phyloP scores from a whole-genome alignment of 2,797 vertebrate species.

The Chelmon rostratus region DNA sequence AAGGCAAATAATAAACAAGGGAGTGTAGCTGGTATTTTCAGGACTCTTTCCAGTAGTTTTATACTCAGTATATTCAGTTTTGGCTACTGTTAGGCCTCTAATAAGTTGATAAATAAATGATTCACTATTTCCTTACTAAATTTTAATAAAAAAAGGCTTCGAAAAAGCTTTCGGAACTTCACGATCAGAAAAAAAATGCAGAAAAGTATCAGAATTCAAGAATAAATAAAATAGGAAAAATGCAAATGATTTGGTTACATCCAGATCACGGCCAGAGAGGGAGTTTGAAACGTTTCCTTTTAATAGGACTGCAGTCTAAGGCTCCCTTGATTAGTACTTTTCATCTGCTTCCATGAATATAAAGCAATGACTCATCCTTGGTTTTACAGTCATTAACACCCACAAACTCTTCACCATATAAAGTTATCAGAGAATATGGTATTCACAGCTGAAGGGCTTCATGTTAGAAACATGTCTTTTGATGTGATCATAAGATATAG shows the following conservation, averaged over 20 bases:
- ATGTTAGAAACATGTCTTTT: background rate
- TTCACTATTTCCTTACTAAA: background rate
- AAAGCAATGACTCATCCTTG: conserved; percentile 11
- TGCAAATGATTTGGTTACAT: background rate
- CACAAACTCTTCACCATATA: background rate
- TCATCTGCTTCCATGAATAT: background rate
- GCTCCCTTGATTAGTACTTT: background rate
- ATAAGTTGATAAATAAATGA: background rate
- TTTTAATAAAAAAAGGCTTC: background rate
- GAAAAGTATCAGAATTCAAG: background rate
- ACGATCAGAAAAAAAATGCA: no score
- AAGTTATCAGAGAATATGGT: background rate
- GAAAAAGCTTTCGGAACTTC: background rate
- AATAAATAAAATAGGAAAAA: background rate
- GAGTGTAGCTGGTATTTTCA: background rate
- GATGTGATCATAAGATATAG: background rate
- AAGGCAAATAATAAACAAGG: no score
- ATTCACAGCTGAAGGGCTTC: conserved; percentile 12
- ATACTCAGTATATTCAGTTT: background rate
- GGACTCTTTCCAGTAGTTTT: background rate
- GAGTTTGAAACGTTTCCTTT: background rate
- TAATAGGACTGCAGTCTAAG: background rate
- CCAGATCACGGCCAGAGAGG: background rate
- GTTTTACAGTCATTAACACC: conserved; percentile 1
- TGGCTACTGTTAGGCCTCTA: background rate